Percentiles rank a stretch among this genome's conserved stretches.
Conservation (phyloP, 2,888 invertebrate genomes). For the Drosophila subsilvestris region DNA sequence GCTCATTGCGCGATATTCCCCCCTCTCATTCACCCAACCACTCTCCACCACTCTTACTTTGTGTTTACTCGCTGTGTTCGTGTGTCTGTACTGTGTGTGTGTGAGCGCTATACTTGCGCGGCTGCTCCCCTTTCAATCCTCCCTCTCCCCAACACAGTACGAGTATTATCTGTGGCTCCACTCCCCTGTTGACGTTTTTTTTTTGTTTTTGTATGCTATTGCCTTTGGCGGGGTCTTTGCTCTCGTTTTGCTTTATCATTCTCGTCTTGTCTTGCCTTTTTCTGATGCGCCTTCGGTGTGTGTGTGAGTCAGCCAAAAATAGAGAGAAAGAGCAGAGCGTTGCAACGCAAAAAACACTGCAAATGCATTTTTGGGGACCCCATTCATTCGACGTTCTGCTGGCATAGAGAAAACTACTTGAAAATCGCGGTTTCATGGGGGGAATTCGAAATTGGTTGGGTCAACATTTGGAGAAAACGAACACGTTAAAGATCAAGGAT, state of each 20-base stretch:
- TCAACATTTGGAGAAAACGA: no score
- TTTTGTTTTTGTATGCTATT: slow-evolving; percentile 42
- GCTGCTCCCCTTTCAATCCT: slow-evolving; percentile 38
- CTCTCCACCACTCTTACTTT: slow-evolving; percentile 8
- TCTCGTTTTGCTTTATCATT: slow-evolving; percentile 70
- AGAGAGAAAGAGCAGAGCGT: slow-evolving; percentile 3
- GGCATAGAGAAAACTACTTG: slow-evolving; percentile 1
- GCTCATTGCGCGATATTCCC: slow-evolving; percentile 70
- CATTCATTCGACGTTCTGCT: slow-evolving; percentile 39
- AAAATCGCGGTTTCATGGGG: not conserved
- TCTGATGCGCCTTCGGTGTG: slow-evolving; percentile 25
- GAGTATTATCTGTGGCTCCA: slow-evolving; percentile 30
- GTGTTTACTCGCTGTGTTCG: slow-evolving; percentile 29
- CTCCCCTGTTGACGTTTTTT: slow-evolving; percentile 41
- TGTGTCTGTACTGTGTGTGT: slow-evolving; percentile 39
- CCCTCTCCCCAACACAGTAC: slow-evolving; percentile 19
- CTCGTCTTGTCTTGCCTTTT: slow-evolving; percentile 30
- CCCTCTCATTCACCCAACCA: slow-evolving; percentile 40
- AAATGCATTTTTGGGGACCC: slow-evolving; percentile 47
- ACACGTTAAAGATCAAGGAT: no score
- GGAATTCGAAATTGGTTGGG: no score
- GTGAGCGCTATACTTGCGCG: slow-evolving; percentile 62
- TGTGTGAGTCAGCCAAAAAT: slow-evolving; percentile 17
- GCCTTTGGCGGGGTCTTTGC: slow-evolving; percentile 63
- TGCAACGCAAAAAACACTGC: slow-evolving; percentile 32